These are phyloP conservation scores for Marasmarcha lunaedactyla DNA, from an alignment of 2,888 invertebrate species.

Conservation along the genomic window DNA sequence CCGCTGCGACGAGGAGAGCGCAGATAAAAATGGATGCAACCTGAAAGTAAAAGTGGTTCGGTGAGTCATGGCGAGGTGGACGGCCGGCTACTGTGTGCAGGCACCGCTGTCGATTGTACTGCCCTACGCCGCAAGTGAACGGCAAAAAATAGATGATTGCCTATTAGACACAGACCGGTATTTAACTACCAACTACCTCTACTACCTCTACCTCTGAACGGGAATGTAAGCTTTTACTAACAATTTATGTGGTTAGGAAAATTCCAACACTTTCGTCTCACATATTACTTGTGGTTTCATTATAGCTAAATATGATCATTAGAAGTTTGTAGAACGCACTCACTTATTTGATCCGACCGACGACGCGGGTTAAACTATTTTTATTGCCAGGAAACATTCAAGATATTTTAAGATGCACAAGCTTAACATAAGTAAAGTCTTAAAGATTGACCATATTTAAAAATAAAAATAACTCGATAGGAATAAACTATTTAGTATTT, in stretches of 20 bases:
- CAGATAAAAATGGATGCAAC: constrained; percentile 38
- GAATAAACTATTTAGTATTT: too few relatives aligned
- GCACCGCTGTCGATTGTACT: neutral
- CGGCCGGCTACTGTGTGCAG: constrained; percentile 25
- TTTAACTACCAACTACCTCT: constrained; percentile 15
- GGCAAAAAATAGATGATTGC: constrained; percentile 54
- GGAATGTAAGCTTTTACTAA: constrained; percentile 61
- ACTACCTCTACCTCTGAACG: constrained; percentile 33
- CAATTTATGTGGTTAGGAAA: constrained; percentile 47
- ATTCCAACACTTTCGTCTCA: constrained; percentile 34
- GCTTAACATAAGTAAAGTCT: too few relatives aligned
- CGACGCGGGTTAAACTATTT: too few relatives aligned
- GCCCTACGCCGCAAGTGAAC: constrained; percentile 40
- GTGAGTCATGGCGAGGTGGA: constrained; percentile 25
- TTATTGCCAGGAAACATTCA: too few relatives aligned
- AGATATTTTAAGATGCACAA: too few relatives aligned
- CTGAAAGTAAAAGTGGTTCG: constrained; percentile 56
- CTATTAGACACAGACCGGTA: constrained; percentile 52
- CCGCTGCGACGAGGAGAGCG: constrained; percentile 42
- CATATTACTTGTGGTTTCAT: constrained; percentile 28
- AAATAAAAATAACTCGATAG: too few relatives aligned
- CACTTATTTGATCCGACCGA: neutral
- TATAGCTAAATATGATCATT: constrained; percentile 14
- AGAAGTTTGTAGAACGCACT: constrained; percentile 7
- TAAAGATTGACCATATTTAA: too few relatives aligned